A percentile compares a stretch with the other conserved stretches of the same genome.
Conservation (phyloP, 2,797 vertebrate species). For the Pseudotriccus pelzelni region DNA sequence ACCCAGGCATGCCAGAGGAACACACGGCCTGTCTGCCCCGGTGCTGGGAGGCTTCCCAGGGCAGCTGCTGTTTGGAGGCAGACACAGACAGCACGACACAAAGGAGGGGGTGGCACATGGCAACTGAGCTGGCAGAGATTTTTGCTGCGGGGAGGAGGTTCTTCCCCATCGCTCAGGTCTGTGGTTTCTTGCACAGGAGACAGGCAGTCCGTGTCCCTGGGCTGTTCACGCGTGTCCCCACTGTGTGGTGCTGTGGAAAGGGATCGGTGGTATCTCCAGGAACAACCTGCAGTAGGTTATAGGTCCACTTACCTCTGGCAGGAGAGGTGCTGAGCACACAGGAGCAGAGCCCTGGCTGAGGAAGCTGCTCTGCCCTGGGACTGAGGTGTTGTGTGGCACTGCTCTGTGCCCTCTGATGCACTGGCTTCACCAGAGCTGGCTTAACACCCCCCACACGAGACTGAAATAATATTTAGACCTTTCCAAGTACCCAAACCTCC, state of each 20-base stretch:
- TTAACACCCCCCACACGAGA: accelerated
- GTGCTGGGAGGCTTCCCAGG: conserved; percentile 10
- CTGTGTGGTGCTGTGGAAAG: accelerated
- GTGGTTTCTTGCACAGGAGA: not conserved
- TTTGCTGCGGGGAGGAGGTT: not conserved
- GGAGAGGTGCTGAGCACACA: not conserved
- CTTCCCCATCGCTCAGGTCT: not conserved
- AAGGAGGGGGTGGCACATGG: not conserved
- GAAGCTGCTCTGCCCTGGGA: not conserved
- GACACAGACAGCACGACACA: not conserved
- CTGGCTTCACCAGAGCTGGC: not conserved
- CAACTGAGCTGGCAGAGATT: not conserved
- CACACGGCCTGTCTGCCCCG: not conserved
- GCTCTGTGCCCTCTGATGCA: not conserved
- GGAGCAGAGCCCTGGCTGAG: not conserved
- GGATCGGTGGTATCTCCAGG: not conserved
- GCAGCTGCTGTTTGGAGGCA: not conserved
- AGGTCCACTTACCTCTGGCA: accelerated
- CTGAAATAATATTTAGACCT: not conserved
- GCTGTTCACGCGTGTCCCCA: not conserved
- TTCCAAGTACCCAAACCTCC: not conserved
- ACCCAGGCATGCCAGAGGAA: not conserved
- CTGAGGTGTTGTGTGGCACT: not conserved
- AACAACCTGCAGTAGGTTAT: accelerated
- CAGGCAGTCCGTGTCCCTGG: not conserved